Base-by-base conservation (phyloP, 2,888 invertebrate species). In the Seira ritae region DNA sequence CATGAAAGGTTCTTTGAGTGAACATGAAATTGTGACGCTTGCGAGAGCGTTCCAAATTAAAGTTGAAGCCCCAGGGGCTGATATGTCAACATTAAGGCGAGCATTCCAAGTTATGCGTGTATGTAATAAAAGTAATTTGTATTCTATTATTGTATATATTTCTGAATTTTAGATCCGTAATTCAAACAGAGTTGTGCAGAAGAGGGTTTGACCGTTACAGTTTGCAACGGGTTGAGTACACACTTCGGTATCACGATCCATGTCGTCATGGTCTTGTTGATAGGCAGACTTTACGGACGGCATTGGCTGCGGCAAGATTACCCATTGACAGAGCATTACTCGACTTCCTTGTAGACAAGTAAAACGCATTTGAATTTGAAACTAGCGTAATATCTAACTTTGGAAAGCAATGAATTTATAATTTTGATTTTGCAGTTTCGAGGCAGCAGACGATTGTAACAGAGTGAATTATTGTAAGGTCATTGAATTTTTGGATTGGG, bases 1-100 rank as follows among this genome's bases (percentile, higher is more conserved):
- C 0, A 69, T 62, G 0, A 75, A 81, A 62, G 69, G 73, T 55
- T 17, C 62, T 12, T 65, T 86, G 24, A 86, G 72, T 79, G 95
- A 96, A 89, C 96, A 96, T 84, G 96, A 96, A 91, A 94, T 95
- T 90, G 92, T 96, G 1, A 95, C 96, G 0, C 91, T 96, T 8
- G 93, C 94, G 15, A 93, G 96, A 85, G 92, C 93, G 87, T 96
- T 95, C 90, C 93, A 94, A 0, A 93, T 94, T 0, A 93, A 93
- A 19, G 70, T 74, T n/a, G 81, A 80, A 0, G 55, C 73, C 0
- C 80, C 84, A 10, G 73, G 74, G 15, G 71, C 80, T 10, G 85
- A 86, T 62, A 74, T 80, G 75, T 24, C 55, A 23, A 84, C 84
- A 8, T 46, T 86, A 10, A 76, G 78, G 85, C 81, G 62, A 60